These are phyloP conservation scores for Vanessa cardui DNA, from an alignment of 2,888 invertebrate species.

Conservation along the genomic window DNA sequence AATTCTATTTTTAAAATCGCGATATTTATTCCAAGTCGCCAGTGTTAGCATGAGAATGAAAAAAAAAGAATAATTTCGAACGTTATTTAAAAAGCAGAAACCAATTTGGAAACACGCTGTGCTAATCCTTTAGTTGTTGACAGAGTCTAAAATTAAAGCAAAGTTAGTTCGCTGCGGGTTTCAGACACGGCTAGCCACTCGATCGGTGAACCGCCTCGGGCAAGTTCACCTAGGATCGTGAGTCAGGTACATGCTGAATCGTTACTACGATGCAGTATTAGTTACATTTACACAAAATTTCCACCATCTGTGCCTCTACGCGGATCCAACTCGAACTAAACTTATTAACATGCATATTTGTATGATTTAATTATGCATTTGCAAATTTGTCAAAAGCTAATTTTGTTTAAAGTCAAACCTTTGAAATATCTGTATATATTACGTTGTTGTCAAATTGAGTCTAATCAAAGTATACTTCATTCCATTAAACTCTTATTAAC, in stretches of 20 bases:
- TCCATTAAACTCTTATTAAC: no score
- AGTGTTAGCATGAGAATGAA: background rate
- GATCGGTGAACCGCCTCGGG: constrained; percentile 46
- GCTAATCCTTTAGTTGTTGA: constrained; percentile 10
- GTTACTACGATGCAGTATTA: background rate
- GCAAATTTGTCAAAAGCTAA: no score
- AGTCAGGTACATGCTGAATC: constrained; percentile 14
- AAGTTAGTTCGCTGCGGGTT: constrained; percentile 65
- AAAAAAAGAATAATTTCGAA: background rate
- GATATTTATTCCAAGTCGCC: no score
- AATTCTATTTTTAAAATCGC: no score
- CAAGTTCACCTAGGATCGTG: constrained; percentile 42
- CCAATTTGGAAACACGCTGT: constrained; percentile 6
- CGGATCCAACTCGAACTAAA: background rate
- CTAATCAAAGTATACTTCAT: no score
- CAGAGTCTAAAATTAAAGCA: constrained; percentile 40
- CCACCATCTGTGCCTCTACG: constrained; percentile 1
- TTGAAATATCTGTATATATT: no score
- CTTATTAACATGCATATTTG: background rate
- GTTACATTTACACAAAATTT: constrained; percentile 14
- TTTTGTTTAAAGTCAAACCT: no score
- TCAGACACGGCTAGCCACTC: constrained; percentile 56
- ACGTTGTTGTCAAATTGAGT: no score
- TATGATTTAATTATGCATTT: no score
- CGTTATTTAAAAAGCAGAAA: background rate